Conservation (phyloP, 2,888 invertebrate genomes). For the Melieria picta region DNA sequence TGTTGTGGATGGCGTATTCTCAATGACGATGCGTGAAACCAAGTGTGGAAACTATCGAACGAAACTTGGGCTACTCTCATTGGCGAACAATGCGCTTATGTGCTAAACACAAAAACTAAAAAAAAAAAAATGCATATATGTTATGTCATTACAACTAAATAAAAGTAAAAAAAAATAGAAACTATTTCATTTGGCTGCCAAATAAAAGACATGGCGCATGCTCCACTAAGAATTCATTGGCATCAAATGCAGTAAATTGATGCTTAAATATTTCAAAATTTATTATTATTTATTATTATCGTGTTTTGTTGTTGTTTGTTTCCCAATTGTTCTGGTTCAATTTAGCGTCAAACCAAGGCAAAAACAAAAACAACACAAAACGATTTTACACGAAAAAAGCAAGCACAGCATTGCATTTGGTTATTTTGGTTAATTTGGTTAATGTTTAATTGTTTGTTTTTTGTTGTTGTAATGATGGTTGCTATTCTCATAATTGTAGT, state of each 20-base stretch:
- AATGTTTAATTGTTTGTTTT: not conserved
- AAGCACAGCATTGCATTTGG: conserved; percentile 25
- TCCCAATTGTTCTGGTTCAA: not conserved
- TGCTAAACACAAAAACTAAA: not conserved
- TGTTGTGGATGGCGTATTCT: no score
- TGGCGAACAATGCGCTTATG: not conserved
- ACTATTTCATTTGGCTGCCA: not conserved
- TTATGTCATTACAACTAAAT: not conserved
- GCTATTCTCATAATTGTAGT: not conserved
- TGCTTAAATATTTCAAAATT: not conserved
- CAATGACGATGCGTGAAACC: not conserved
- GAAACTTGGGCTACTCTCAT: not conserved
- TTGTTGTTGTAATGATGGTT: conserved; percentile 4
- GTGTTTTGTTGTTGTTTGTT: not conserved
- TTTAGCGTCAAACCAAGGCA: not conserved
- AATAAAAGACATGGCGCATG: conserved; percentile 37
- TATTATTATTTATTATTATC: not conserved
- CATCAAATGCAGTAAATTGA: not conserved
- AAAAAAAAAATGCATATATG: not conserved
- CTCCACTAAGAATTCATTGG: conserved; percentile 38
- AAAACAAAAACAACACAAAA: conserved; percentile 3
- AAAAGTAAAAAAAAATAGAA: conserved; percentile 16
- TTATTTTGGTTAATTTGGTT: conserved; percentile 19
- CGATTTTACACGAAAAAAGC: conserved; percentile 18
- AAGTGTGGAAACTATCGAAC: not conserved